Conservation (phyloP, 2,113 vertebrate species). For the Regulus satrapa region DNA sequence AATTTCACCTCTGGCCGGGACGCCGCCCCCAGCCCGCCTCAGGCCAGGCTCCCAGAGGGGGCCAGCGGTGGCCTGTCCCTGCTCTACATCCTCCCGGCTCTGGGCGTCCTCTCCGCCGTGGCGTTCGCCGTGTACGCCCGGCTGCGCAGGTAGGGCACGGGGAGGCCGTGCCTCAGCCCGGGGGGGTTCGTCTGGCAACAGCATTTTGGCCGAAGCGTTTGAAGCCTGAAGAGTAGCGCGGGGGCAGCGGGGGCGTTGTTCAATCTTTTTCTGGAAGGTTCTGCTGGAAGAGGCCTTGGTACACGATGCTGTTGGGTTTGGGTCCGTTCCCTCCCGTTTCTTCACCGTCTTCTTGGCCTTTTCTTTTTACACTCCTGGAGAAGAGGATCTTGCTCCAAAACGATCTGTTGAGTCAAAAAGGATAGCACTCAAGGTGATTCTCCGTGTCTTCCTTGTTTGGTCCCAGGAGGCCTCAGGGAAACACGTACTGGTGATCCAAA, state of each 20-base stretch:
- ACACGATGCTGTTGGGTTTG: background rate
- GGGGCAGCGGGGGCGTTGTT: fast-evolving
- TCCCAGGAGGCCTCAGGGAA: background rate
- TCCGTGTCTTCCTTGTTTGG: background rate
- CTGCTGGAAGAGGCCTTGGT: slow-evolving; percentile 21
- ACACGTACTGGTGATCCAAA: background rate
- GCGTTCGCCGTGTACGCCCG: background rate
- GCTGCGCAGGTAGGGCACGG: too few relatives aligned
- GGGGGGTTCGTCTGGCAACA: background rate
- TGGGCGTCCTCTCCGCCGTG: background rate
- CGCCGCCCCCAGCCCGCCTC: background rate
- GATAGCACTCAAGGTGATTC: background rate
- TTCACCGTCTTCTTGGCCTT: background rate
- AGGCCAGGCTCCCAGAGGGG: fast-evolving
- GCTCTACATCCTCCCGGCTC: background rate
- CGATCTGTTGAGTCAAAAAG: background rate
- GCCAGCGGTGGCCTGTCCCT: background rate
- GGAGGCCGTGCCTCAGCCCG: too few relatives aligned
- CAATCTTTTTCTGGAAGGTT: background rate
- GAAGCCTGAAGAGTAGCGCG: background rate
- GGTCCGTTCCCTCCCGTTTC: background rate
- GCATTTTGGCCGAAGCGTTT: background rate
- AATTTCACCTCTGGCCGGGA: background rate
- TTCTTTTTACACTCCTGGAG: background rate
- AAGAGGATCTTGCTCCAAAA: background rate